Conservation (phyloP, 2,888 invertebrate species). For the Meghimatium bilineatum region DNA sequence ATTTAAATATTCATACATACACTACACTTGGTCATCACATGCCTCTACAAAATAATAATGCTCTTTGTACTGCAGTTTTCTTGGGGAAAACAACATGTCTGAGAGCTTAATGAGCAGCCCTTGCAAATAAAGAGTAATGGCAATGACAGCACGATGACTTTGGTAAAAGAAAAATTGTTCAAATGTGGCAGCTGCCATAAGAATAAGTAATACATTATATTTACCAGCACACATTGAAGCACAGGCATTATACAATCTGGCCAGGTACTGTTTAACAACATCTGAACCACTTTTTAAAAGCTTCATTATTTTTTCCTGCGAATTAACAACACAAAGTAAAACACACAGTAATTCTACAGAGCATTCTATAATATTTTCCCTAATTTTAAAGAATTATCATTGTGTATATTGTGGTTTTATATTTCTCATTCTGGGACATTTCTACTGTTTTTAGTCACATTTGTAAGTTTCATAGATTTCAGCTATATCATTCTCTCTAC, state of each 20-base stretch:
- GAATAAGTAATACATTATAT: constrained; percentile 64
- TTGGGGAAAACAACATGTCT: too few species aligned
- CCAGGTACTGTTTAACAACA: constrained; percentile 79
- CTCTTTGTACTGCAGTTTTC: too few species aligned
- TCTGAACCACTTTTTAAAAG: constrained; percentile 70
- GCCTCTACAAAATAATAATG: too few species aligned
- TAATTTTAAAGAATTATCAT: not conserved
- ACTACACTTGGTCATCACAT: not conserved
- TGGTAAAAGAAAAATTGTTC: too few species aligned
- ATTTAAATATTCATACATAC: not conserved
- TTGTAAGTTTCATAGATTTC: too few species aligned
- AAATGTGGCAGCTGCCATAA: too few species aligned
- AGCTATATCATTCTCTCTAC: too few species aligned
- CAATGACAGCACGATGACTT: too few species aligned
- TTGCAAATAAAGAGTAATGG: too few species aligned
- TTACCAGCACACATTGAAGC: constrained; percentile 82
- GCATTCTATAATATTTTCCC: too few species aligned
- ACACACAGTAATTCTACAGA: too few species aligned
- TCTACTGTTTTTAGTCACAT: not conserved
- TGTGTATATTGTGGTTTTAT: not conserved
- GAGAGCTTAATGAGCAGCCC: too few species aligned
- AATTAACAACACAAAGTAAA: constrained; percentile 20
- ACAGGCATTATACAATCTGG: constrained; percentile 82
- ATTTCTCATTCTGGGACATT: not conserved
- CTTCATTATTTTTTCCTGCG: constrained; percentile 72